These are phyloP conservation scores for Nomada hirtipes DNA, from an alignment of 2,888 invertebrate genomes.

Conservation along the genomic window DNA sequence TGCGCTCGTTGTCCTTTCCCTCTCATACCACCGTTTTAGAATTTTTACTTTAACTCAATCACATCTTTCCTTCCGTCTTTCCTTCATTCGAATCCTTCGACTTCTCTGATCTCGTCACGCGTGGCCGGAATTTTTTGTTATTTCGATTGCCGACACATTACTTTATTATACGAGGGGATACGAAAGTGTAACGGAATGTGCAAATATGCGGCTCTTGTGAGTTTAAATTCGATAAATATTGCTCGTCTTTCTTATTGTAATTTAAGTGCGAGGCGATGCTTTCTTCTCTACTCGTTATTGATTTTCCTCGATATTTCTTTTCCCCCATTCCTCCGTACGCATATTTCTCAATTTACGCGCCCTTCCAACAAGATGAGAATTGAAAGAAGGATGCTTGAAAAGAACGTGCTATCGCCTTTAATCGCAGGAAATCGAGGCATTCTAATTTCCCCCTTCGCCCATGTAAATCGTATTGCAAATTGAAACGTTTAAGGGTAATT, in stretches of 20 bases:
- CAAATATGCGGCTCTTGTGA: neutral
- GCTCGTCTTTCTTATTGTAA: too few species aligned
- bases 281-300: neutral
- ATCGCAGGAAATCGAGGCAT: neutral
- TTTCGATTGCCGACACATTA: too few species aligned
- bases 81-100: neutral
- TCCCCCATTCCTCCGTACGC: neutral
- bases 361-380: neutral
- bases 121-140: too few species aligned
- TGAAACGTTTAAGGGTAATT: constrained; percentile 19
- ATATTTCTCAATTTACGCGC: neutral
- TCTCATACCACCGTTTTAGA: neutral
- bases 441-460: neutral
- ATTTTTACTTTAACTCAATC: neutral
- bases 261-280: too few species aligned
- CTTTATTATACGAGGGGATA: neutral
- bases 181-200: neutral
- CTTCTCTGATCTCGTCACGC: too few species aligned
- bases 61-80: neutral
- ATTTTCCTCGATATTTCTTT: neutral
- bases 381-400: too few species aligned
- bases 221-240: too few species aligned
- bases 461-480: neutral
- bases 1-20: neutral
- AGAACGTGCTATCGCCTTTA: constrained; percentile 4